phyloP scores from a whole-genome alignment of 2,888 invertebrate genomes.

The Coleophora flavipennella region DNA sequence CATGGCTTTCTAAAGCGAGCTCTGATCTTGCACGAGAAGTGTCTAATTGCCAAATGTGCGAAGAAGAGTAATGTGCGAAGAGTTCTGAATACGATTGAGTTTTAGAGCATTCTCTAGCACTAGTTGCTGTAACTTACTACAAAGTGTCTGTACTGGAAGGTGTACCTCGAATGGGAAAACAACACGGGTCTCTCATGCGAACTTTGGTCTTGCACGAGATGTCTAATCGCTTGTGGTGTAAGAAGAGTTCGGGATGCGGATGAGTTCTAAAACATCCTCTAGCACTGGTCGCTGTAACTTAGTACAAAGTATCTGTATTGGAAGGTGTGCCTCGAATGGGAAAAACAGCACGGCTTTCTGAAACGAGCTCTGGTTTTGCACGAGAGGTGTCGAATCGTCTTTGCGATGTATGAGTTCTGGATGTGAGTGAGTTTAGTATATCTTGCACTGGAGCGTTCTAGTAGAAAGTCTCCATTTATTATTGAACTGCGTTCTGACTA shows the following conservation, averaged over 20 bases:
- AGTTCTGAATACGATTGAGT: conserved; percentile 93
- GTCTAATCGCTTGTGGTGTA: conserved; percentile 98
- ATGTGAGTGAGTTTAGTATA: conserved; percentile 75
- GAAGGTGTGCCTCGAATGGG: conserved; percentile 97
- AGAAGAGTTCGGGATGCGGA: conserved; percentile 98
- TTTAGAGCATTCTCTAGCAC: too few species aligned
- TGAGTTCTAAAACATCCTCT: conserved; percentile 41
- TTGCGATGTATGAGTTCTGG: conserved; percentile 99
- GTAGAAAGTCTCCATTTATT: too few species aligned
- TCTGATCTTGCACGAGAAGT: conserved; percentile 93
- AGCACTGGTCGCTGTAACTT: too few species aligned
- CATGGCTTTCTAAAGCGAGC: conserved; percentile 86
- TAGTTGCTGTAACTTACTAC: too few species aligned
- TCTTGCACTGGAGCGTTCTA: too few species aligned
- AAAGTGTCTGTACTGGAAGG: too few species aligned
- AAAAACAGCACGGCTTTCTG: conserved; percentile 87
- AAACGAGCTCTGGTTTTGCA: conserved; percentile 89
- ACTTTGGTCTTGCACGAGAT: conserved; percentile 93
- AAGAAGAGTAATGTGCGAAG: conserved; percentile 98
- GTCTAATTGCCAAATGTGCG: conserved; percentile 97
- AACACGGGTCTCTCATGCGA: conserved; percentile 84
- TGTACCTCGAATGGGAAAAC: conserved; percentile 95
- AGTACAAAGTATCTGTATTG: too few species aligned
- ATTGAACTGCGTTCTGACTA: too few species aligned
- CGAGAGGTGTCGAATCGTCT: conserved; percentile 96